A percentile compares a stretch with the other conserved stretches of the same genome.
phyloP scores from a whole-genome alignment of 1,140 invertebrate genomes.

The Cotesia typhae region DNA sequence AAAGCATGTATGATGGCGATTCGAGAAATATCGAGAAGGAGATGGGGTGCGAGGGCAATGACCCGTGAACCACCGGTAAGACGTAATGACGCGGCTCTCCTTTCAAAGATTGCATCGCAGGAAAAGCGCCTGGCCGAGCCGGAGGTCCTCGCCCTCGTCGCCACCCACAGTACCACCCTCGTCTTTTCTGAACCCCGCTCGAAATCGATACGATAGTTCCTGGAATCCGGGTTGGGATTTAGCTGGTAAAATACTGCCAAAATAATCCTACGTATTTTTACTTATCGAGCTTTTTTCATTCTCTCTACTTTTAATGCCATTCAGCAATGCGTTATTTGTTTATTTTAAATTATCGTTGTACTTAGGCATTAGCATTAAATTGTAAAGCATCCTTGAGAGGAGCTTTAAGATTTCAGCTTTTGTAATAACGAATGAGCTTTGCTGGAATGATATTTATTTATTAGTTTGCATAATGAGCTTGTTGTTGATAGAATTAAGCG shows the following conservation, averaged over 20 bases:
- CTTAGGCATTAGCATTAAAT: too few relatives aligned
- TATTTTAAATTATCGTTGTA: neutral
- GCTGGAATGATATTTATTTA: too few relatives aligned
- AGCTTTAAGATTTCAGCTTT: neutral
- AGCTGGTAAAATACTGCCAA: constrained; percentile 60
- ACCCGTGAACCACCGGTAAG: constrained; percentile 62
- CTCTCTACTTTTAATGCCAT: neutral
- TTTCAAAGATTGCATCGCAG: constrained; percentile 67
- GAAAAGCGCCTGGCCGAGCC: constrained; percentile 54
- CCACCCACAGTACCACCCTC: too few relatives aligned
- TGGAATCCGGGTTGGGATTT: constrained; percentile 55
- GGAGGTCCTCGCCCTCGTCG: constrained; percentile 17
- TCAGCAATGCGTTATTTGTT: neutral
- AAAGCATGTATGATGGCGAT: constrained; percentile 15
- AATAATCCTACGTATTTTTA: constrained; percentile 50
- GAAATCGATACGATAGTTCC: constrained; percentile 61
- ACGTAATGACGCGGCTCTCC: constrained; percentile 66
- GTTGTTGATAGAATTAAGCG: constrained; percentile 30
- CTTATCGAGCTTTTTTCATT: neutral
- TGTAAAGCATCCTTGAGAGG: too few relatives aligned
- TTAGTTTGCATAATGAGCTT: too few relatives aligned
- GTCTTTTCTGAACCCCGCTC: constrained; percentile 47
- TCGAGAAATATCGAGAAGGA: constrained; percentile 33
- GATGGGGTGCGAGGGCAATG: constrained; percentile 58
- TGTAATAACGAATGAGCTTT: neutral